A percentile compares a stretch with the other conserved stretches of the same genome.
These are phyloP conservation scores for Athene noctua DNA, from an alignment of 2,113 vertebrate genomes.

Conservation along the genomic window DNA sequence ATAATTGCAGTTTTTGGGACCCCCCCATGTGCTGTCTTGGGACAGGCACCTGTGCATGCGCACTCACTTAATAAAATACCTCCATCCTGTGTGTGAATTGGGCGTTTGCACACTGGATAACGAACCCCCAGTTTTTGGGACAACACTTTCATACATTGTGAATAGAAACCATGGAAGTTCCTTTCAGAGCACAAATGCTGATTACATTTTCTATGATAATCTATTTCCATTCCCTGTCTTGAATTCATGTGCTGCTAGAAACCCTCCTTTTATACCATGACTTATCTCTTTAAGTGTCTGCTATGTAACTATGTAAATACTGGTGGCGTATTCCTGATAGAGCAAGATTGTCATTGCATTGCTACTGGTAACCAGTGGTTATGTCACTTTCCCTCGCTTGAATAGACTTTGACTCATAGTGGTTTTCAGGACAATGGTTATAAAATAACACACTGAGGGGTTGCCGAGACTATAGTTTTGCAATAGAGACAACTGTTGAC, in stretches of 20 bases:
- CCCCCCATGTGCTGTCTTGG: no score
- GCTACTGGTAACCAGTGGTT: constrained; percentile 60
- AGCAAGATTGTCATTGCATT: constrained; percentile 25
- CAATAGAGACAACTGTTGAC: not conserved
- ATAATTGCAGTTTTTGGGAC: no score
- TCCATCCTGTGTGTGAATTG: no score
- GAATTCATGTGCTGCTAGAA: not conserved
- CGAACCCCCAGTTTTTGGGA: no score
- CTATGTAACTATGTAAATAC: constrained; percentile 60
- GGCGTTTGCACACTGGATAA: no score
- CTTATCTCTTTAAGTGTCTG: constrained; percentile 36
- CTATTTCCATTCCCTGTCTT: not conserved
- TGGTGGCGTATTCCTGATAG: not conserved
- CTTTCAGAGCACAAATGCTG: not conserved
- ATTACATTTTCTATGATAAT: not conserved
- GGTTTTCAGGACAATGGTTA: constrained; percentile 69
- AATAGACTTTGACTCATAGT: constrained; percentile 61
- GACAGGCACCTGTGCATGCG: no score
- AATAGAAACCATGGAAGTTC: not conserved
- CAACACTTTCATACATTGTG: not conserved
- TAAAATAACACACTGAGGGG: constrained; percentile 54
- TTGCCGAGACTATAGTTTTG: constrained; percentile 13
- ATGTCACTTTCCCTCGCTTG: constrained; percentile 63
- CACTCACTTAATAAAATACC: no score
- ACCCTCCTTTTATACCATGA: not conserved